Conservation (phyloP, 2,888 invertebrate genomes). For the Apotomis betuletana region DNA sequence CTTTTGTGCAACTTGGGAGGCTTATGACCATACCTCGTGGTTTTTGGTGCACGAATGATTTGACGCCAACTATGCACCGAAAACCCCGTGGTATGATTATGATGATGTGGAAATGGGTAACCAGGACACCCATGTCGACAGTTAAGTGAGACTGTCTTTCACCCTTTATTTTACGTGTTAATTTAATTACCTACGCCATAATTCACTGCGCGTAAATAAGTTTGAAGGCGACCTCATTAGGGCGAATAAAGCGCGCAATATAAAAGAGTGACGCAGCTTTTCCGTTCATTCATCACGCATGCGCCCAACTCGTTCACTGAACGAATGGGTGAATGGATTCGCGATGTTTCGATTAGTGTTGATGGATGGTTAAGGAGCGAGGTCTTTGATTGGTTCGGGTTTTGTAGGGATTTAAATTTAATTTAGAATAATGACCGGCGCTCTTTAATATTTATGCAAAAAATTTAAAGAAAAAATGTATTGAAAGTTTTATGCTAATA, state of each 20-base stretch:
- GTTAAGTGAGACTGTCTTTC: not conserved
- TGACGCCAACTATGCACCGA: too few relatives aligned
- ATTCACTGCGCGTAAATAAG: constrained; percentile 20
- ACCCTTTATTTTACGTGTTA: constrained; percentile 11
- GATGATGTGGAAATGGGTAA: not conserved
- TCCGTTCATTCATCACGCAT: constrained; percentile 59
- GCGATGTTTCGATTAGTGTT: constrained; percentile 31
- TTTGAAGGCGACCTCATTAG: constrained; percentile 65
- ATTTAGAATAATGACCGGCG: constrained; percentile 2
- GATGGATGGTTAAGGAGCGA: constrained; percentile 26
- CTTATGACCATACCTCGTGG: too few relatives aligned
- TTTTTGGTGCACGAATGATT: too few relatives aligned
- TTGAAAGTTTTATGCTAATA: too few relatives aligned
- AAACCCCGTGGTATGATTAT: not conserved
- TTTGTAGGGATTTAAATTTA: constrained; percentile 13
- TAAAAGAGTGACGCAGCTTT: constrained; percentile 75
- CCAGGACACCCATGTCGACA: not conserved
- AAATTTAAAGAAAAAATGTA: too few relatives aligned
- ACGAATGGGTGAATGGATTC: constrained; percentile 28
- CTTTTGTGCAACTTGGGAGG: too few relatives aligned
- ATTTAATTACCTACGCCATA: constrained; percentile 28
- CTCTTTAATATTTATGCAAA: too few relatives aligned
- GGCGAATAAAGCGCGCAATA: constrained; percentile 74
- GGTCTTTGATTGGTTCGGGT: constrained; percentile 24
- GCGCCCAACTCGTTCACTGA: constrained; percentile 30